Evolutionary conservation across 2,888 invertebrate species (phyloP).

Genomic region (Dermolepida albohirtum): DNA sequence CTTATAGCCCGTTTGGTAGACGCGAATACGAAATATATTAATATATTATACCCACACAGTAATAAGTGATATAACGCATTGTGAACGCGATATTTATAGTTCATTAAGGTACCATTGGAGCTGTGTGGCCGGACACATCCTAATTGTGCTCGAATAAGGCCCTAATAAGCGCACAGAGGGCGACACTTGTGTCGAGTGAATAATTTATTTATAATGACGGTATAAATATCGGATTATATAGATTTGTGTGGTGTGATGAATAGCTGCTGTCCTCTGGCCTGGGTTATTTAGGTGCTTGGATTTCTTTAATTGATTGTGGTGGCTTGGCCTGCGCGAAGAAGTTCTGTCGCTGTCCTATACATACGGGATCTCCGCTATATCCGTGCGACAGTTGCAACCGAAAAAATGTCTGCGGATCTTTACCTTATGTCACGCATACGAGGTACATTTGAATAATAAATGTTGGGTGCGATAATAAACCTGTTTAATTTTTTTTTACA

Average conservation of each 20-base stretch:
- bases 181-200: slow-evolving; percentile 61
- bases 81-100: slow-evolving; percentile 65
- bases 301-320: slow-evolving; percentile 46
- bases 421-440: neutral
- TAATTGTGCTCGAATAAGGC: slow-evolving; percentile 66
- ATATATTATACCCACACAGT: slow-evolving; percentile 63
- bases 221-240: slow-evolving; percentile 66
- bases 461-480: too few species aligned
- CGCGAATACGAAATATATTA: slow-evolving; percentile 56
- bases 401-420: too few species aligned
- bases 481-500: too few species aligned
- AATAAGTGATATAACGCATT: slow-evolving; percentile 65
- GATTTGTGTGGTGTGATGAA: slow-evolving; percentile 64
- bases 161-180: slow-evolving; percentile 62
- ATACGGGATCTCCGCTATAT: too few species aligned
- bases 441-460: too few species aligned
- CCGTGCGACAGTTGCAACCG: slow-evolving; percentile 11
- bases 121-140: slow-evolving; percentile 64
- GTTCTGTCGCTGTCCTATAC: neutral
- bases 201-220: slow-evolving; percentile 66
- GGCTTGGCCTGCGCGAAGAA: slow-evolving; percentile 20
- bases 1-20: too few species aligned
- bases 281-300: slow-evolving; percentile 44
- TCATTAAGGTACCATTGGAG: slow-evolving; percentile 64
- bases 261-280: slow-evolving; percentile 46